Percentiles rank a stretch among this genome's conserved stretches.
Conservation (phyloP, 2,888 invertebrate species). For the Leptinotarsa peninsularis region DNA sequence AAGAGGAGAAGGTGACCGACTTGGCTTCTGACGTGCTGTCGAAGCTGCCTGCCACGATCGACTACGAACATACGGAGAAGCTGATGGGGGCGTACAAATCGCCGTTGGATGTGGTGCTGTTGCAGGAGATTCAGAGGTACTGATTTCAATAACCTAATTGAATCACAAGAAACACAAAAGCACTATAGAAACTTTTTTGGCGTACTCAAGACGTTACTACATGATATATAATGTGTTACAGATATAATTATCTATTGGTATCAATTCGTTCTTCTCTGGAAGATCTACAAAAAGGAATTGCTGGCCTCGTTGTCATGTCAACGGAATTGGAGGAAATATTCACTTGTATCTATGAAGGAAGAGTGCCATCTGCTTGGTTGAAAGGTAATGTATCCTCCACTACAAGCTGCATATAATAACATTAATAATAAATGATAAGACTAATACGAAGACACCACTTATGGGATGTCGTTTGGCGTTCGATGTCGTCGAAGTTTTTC, state of each 20-base stretch:
- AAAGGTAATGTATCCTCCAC: constrained; percentile 66
- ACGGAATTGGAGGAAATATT: constrained; percentile 85
- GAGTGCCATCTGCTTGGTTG: constrained; percentile 81
- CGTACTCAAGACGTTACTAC: too few relatives aligned
- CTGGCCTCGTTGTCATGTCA: constrained; percentile 91
- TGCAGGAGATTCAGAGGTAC: constrained; percentile 77
- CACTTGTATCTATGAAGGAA: constrained; percentile 81
- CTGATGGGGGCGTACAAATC: constrained; percentile 79
- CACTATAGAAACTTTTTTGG: too few relatives aligned
- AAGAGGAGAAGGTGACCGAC: constrained; percentile 79
- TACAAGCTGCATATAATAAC: background rate
- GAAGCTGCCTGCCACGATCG: constrained; percentile 80
- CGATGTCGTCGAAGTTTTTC: too few relatives aligned
- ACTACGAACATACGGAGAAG: constrained; percentile 81
- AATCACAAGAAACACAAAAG: too few relatives aligned
- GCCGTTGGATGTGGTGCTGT: constrained; percentile 85
- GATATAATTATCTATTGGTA: constrained; percentile 75
- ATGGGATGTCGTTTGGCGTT: too few relatives aligned
- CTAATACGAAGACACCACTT: too few relatives aligned
- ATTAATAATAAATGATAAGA: too few relatives aligned
- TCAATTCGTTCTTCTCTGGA: constrained; percentile 71
- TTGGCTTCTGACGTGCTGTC: constrained; percentile 78
- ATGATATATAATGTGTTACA: constrained; percentile 52
- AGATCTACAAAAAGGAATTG: constrained; percentile 83
- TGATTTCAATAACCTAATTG: background rate